A percentile compares a stretch with the other conserved stretches of the same genome.
These are phyloP conservation scores for Nephrotoma flavescens DNA, from an alignment of 2,888 invertebrate species.

Conservation along the genomic window DNA sequence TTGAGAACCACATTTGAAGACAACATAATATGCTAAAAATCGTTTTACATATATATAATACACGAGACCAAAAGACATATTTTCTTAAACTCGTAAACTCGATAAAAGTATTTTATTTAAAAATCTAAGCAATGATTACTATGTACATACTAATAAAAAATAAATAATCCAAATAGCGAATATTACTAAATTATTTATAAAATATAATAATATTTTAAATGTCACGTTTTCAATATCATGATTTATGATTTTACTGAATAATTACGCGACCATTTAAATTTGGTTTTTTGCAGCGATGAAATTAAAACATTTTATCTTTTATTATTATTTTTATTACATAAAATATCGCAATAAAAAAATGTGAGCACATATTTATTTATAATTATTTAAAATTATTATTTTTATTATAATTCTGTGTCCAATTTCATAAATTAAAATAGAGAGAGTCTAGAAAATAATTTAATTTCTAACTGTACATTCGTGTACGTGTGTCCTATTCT, in stretches of 20 bases:
- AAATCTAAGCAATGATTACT: background rate
- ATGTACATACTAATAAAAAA: background rate
- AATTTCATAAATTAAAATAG: background rate
- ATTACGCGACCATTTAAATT: background rate
- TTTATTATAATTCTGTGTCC: background rate
- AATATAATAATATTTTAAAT: background rate
- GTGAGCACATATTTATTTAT: background rate
- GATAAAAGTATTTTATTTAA: background rate
- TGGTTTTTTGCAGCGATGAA: background rate
- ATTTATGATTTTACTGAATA: background rate
- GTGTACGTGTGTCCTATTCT: background rate
- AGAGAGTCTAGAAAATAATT: background rate
- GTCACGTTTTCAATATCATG: background rate
- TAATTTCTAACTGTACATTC: background rate
- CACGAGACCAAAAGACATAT: background rate
- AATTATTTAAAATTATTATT: background rate
- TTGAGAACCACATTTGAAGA: too few relatives aligned
- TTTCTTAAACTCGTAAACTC: background rate
- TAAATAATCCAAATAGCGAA: background rate
- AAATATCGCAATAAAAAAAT: background rate
- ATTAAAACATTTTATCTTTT: background rate
- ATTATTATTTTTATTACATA: too few relatives aligned
- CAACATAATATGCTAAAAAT: too few relatives aligned
- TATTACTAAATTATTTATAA: background rate
- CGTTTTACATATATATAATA: too few relatives aligned